Base-by-base conservation (phyloP, 2,888 invertebrate genomes). In the Caenorhabditis angaria region DNA sequence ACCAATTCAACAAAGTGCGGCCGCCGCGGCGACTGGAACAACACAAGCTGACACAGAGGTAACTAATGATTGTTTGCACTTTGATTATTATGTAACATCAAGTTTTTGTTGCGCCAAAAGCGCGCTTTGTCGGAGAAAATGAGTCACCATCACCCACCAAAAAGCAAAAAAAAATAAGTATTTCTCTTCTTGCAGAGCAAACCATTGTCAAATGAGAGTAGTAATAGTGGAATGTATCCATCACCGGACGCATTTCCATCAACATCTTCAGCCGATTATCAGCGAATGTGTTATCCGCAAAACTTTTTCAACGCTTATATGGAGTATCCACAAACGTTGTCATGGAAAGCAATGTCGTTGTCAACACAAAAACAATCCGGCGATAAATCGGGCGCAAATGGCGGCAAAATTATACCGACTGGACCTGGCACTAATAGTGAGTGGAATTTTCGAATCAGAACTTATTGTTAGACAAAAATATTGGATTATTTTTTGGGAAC, bases 351-450 rank as follows among this genome's bases (percentile, higher is more conserved):
- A n/a, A 28, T 54, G 27, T 54, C 54, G n/a, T 25, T 28, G n/a
- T 14, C 32, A 5, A 20, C 12, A 24, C 22, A 58, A 22, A 2
- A 12, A 18, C n/a, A n/a, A n/a, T n/a, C n/a, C n/a, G n/a, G n/a
- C n/a, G 35, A 58, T 35, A 47, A 35, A 27, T 18, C 14, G n/a
- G 14, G n/a, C n/a, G n/a, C 12, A 35, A 51, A 32, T 32, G 32
- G 35, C 8, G 47, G 51, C 12, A 64, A 61, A 54, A 27, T 61
- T 20, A n/a, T 72, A n/a, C 72, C 72, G 18, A 78, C 77, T 10
- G 80, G 80, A 22, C 78, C 80, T 20, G 80, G 80, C 10, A 80
- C 80, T 24, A 80, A 80, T 55, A 80, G 80, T 80, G 61, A 73
- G 80, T 78, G 32, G 41, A 24, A 22, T 56, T 48, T 25, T 41